Evolutionary conservation across 1,140 invertebrate genomes (phyloP), one percentile per base, ranked within the genome.

Genomic region (Orussus abietinus): DNA sequence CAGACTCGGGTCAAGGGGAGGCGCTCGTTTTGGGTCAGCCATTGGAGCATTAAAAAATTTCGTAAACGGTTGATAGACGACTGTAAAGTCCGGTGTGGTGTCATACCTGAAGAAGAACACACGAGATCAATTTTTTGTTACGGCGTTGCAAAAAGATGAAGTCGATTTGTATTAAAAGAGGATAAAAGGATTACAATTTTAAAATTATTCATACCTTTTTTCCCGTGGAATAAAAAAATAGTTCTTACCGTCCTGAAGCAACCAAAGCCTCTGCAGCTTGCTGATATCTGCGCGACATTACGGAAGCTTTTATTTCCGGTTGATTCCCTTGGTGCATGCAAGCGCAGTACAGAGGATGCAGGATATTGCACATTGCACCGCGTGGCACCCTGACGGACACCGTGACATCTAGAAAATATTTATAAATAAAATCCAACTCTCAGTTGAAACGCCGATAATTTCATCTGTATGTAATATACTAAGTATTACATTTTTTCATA

Each of bases 271-370:
- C 69, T 46, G 81, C 80, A 0, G 80, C 80, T 39, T 76, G 66
- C 64, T 85, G 83, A 67, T 84, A 85, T 13, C 77, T 72, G 4
- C 70, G 57, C 1, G 81, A 76, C 59, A 81, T 74, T 40, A 72
- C 70, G 3, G 80, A 80, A 4, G 71, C 59, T 57, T 80, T 61
- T 20, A 69, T 64, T 28, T 70, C 74, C 45, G 81, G 77, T 28
- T 72, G 64, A 31, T 71, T 75, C 18, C 77, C 80, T 54, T 64
- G 68, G 66, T 86, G 80, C 69, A 85, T 83, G 60, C 84, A 86
- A n/a, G 80, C 70, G 51, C 84, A 85, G 64, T 85, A 86, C 47
- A 85, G 63, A 26, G 78, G 70, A 57, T 86, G 84, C 51, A 86
- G 74, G 53, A 85, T 66, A 21, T 76, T 76, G 47, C 84, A 86